Evolutionary conservation across 2,113 vertebrate genomes (phyloP).

Genomic region (Paratilapia polleni): DNA sequence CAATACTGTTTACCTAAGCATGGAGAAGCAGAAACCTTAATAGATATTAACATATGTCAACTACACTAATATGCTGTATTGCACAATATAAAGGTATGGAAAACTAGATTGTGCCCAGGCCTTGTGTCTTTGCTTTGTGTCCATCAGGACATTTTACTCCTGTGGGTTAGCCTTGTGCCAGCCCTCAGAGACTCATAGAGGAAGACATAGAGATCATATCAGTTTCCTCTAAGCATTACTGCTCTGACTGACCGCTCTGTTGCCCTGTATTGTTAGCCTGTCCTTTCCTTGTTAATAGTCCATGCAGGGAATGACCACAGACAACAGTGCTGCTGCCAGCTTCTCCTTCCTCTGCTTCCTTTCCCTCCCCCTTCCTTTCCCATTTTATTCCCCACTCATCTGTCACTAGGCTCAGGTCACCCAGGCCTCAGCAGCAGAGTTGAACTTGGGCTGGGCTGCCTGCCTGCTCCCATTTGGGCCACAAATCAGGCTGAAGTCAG

Average conservation of each 20-base stretch:
- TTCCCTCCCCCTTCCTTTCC: background rate
- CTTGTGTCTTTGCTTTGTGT: background rate
- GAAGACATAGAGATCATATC: conserved; percentile 77
- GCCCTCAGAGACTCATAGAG: conserved; percentile 68
- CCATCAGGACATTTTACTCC: background rate
- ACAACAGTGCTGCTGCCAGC: conserved; percentile 49
- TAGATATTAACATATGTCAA: no score
- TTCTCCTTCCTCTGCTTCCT: conserved; percentile 53
- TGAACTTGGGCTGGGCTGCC: conserved; percentile 39
- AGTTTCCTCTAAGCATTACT: conserved; percentile 67
- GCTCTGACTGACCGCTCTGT: conserved; percentile 43
- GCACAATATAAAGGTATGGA: background rate
- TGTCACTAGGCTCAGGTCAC: conserved; percentile 33
- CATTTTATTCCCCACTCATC: conserved; percentile 13
- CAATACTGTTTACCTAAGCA: background rate
- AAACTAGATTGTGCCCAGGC: background rate
- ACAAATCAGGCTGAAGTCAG: conserved; percentile 57
- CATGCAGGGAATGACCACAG: conserved; percentile 59
- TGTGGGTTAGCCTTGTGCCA: conserved; percentile 26
- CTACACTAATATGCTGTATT: background rate
- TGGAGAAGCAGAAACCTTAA: background rate
- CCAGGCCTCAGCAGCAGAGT: conserved; percentile 29
- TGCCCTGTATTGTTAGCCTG: conserved; percentile 51
- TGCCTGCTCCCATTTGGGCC: conserved; percentile 43
- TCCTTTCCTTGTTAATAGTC: conserved; percentile 66